Base-by-base conservation (phyloP, 1,140 invertebrate species). In the Ephestia elutella region DNA sequence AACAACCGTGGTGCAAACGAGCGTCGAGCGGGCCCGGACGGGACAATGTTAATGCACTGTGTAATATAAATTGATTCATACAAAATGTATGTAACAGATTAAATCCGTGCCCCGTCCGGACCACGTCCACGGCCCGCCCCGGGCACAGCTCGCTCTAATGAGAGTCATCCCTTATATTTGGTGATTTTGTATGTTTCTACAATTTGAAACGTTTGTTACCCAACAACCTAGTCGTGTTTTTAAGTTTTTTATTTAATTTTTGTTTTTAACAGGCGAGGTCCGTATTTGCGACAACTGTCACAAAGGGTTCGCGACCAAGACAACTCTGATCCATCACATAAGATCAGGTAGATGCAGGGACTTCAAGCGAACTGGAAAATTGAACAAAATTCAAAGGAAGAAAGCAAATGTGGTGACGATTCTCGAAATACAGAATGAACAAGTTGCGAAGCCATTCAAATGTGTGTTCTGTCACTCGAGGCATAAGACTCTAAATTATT, bases 181-280 rank as follows among this genome's bases (percentile, higher is more conserved):
- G n/a, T n/a, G n/a, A n/a, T n/a, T n/a, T n/a, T n/a, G n/a, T n/a
- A n/a, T n/a, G n/a, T n/a, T n/a, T n/a, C n/a, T n/a, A n/a, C n/a
- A n/a, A n/a, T n/a, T n/a, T n/a, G n/a, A n/a, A n/a, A n/a, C n/a
- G n/a, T n/a, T n/a, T n/a, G n/a, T n/a, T n/a, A n/a, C n/a, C n/a
- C n/a, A n/a, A n/a, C n/a, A n/a, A n/a, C n/a, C n/a, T n/a, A n/a
- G n/a, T n/a, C n/a, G n/a, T n/a, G n/a, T n/a, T n/a, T n/a, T n/a
- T n/a, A n/a, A 25, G 2, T 25, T 25, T 25, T 2, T 25, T 25
- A 25, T 3, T 25, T 44, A 3, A 44, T 44, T 15, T 15, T 44
- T 59, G 15, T 19, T 82, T 83, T 76, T 7, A 10, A 32, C 86
- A 78, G 90, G 82, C 15, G 89, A 90, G 73, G 84, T 80, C 25